phyloP scores from a whole-genome alignment of 37 sponge, comb jelly and placozoan species.

The Oscarella lobularis region DNA sequence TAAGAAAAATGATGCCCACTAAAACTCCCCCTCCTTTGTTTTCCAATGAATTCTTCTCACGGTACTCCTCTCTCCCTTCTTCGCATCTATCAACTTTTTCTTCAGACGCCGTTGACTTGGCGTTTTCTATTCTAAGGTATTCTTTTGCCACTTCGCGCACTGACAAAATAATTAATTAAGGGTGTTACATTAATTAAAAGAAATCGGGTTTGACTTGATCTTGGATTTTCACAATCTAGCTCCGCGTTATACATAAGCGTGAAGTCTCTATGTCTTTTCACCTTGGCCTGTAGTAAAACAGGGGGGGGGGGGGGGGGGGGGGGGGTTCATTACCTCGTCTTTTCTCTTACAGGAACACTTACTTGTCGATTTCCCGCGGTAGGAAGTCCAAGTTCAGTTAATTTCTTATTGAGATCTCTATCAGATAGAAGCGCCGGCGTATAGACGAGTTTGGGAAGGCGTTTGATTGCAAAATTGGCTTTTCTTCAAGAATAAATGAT shows the following conservation, averaged over 20 bases:
- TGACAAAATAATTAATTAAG: not conserved
- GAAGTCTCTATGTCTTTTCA: constrained; percentile 29
- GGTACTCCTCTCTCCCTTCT: no score
- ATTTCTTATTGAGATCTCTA: constrained; percentile 21
- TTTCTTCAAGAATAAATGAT: no score
- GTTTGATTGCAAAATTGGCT: constrained; percentile 1
- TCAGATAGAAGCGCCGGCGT: constrained; percentile 18
- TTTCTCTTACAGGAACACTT: no score
- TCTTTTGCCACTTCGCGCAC: not conserved
- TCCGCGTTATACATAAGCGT: constrained; percentile 41
- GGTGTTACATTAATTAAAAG: not conserved
- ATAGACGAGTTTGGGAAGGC: constrained; percentile 28
- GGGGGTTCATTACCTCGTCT: no score
- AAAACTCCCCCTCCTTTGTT: no score
- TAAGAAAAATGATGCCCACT: no score
- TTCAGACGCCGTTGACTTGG: constrained; percentile 1
- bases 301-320: no score
- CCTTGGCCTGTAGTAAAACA: constrained; percentile 11
- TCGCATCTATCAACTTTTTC: not conserved
- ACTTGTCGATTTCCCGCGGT: constrained; percentile 13
- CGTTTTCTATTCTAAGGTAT: not conserved
- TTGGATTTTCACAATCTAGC: constrained; percentile 33
- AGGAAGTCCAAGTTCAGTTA: constrained; percentile 26
- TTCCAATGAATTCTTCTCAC: no score
- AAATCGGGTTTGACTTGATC: constrained; percentile 18